Base-by-base conservation (phyloP, 2,797 vertebrate genomes). In the Clarias laeviceps region DNA sequence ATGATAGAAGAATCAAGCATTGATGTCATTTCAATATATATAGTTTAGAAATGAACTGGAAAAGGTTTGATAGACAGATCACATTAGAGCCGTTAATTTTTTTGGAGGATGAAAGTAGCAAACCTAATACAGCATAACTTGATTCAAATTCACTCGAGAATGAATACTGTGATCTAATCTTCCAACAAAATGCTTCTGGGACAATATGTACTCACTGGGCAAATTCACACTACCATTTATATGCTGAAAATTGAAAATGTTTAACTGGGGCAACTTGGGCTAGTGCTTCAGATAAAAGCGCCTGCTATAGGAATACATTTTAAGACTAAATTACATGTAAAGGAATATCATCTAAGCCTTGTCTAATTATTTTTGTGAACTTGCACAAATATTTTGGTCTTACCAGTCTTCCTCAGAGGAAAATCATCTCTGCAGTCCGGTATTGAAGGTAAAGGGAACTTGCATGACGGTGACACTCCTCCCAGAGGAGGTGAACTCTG, bases 321-420 rank as follows among this genome's bases (percentile, higher is more conserved):
- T 24, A 81, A 68, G 54, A 66, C 2, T 81, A 54, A 15, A 29
- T 54, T 17, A 27, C 22, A 50, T 80, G 37, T 2, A 32, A 81
- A 32, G n/a, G 27, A 54, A 24, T 29, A 68, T 32, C 40, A 68
- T 8, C 79, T 29, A 11, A 65, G 9, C n/a, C 34, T 45, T 50
- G 78, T 50, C n/a, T 65, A 29, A 18, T 65, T 80, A 45, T 80
- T 22, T 40, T 17, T 62, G 22, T 37, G 22, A 77, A 2, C 5
- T 14, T 61, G 56, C 32, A 24, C 73, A 62, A 79, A 62, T 32
- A 40, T 5, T 45, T 79, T 11, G 65, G 87, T 87, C 96, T 91
- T 92, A 99, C 98, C 98, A 90, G 98, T 99, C 96, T 99, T 99
- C 90, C 98, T 96, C 92, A 99, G 96, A 87, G 98, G 98, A 91